A percentile compares a stretch with the other conserved stretches of the same genome.
Conservation (phyloP, 1,140 invertebrate species). For the Parapsyche elsis region DNA sequence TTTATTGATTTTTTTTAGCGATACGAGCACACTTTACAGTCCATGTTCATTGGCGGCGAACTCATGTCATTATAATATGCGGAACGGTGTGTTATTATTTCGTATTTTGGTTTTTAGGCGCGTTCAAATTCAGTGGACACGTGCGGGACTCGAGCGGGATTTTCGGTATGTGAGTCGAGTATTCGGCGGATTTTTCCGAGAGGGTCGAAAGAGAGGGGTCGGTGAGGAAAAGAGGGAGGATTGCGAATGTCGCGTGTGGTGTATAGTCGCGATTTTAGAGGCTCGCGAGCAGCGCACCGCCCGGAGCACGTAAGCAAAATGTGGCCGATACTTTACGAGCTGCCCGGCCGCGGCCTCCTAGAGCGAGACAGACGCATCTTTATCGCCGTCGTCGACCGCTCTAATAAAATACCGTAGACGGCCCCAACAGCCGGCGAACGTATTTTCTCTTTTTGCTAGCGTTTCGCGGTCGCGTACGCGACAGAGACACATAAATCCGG, state of each 20-base stretch:
- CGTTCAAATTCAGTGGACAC: too few species aligned
- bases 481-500: constrained; percentile 67
- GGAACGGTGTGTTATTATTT: not conserved
- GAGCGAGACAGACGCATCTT: constrained; percentile 42
- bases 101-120: not conserved
- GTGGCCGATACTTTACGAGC: constrained; percentile 69
- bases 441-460: constrained; percentile 52
- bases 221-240: not conserved
- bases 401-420: constrained; percentile 38
- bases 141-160: constrained; percentile 13
- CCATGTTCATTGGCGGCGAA: not conserved
- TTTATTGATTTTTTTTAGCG: not conserved
- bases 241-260: constrained; percentile 56
- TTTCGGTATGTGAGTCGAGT: constrained; percentile 5
- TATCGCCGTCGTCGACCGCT: constrained; percentile 25
- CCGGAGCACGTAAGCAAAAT: constrained; percentile 66
- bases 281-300: constrained; percentile 63
- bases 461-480: constrained; percentile 60
- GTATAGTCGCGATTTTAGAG: constrained; percentile 62
- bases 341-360: constrained; percentile 57
- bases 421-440: not conserved
- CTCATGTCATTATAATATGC: not conserved
- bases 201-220: constrained; percentile 48
- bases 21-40: not conserved
- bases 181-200: constrained; percentile 57